Evolutionary conservation across 2,113 vertebrate species (phyloP), one percentile per base, ranked within the genome.

Genomic region (Gnathonemus echidnorhynchus): DNA sequence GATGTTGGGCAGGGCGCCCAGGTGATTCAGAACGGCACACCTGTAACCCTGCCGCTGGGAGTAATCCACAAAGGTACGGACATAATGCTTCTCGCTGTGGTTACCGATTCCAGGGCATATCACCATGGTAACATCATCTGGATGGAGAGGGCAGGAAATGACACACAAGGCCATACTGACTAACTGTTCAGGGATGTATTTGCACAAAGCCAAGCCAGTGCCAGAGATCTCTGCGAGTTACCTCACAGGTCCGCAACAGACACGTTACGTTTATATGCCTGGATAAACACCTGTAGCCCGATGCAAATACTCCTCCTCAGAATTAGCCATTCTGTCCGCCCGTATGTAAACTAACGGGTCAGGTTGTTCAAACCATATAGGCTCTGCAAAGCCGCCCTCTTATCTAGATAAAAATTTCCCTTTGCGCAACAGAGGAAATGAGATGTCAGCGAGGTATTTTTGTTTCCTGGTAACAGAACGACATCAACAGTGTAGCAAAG

Each of bases 31-130:
- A 90, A 99, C 98, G 2, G 98, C 97, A 42, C 98, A 99, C 24
- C 98, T 97, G 93, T 99, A 99, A 17, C 98, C 98, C 1, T 97
- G 98, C 91, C 97, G 98, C 93, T 99, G 98, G 0, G 98, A 97
- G 0, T 98, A 95, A 94, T 99, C 98, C 62, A 99, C 98, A 42
- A 99, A 99, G 15, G 98, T 99, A 77, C 98, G 97, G 94, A 99
- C 98, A 90, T 99, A 99, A 92, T 99, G 98, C 95, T 99, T 99
- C 94, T 99, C 98, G 31, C 98, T 99, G 92, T 99, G 98, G 94
- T 99, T 99, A 56, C 98, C 98, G 24, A 99, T 99, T 45, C 98
- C 98, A 0, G 98, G 98, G 91, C 98, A 99, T 94, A 99, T 99
- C 88, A 99, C 98, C 98, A 99, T 99, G 53, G 98, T 99, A 93